Evolutionary conservation across 92 coral and sea anemone genomes (phyloP).

Genomic region (Zoanthus gigantus): DNA sequence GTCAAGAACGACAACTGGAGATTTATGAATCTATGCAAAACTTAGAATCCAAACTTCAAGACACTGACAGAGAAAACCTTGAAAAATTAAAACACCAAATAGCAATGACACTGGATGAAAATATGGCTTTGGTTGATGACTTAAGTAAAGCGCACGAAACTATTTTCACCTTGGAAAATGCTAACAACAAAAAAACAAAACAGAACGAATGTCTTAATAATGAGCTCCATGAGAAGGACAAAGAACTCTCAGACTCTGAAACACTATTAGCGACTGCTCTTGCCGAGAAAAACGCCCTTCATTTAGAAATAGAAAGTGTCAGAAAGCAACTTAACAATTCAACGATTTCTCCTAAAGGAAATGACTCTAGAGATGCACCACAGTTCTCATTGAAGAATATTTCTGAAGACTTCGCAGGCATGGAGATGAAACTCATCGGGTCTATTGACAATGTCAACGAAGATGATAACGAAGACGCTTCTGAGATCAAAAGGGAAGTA

Average conservation of each 20-base stretch:
- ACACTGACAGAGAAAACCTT: conserved; percentile 58
- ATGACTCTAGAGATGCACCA: conserved; percentile 14
- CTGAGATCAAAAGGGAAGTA: conserved; percentile 14
- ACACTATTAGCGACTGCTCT: conserved; percentile 55
- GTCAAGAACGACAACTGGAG: conserved; percentile 66
- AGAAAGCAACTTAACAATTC: conserved; percentile 36
- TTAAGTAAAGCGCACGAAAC: conserved; percentile 63
- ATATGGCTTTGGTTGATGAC: conserved; percentile 66
- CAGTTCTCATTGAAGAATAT: not conserved
- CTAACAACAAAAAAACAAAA: conserved; percentile 43
- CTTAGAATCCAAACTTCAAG: conserved; percentile 66
- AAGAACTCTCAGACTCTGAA: conserved; percentile 55
- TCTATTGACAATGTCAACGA: not conserved
- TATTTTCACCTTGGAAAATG: conserved; percentile 59
- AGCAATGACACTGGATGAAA: conserved; percentile 70
- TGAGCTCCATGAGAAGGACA: conserved; percentile 67
- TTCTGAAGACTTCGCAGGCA: not conserved
- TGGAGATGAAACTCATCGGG: not conserved
- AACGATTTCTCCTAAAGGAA: not conserved
- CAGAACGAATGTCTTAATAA: conserved; percentile 64
- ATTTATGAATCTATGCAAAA: conserved; percentile 57
- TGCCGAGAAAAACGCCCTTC: conserved; percentile 34
- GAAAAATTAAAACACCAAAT: conserved; percentile 72
- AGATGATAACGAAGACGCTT: not conserved
- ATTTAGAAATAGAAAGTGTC: conserved; percentile 17